Conservation (phyloP, 2,113 vertebrate species). For the Anser brachyrhynchus region DNA sequence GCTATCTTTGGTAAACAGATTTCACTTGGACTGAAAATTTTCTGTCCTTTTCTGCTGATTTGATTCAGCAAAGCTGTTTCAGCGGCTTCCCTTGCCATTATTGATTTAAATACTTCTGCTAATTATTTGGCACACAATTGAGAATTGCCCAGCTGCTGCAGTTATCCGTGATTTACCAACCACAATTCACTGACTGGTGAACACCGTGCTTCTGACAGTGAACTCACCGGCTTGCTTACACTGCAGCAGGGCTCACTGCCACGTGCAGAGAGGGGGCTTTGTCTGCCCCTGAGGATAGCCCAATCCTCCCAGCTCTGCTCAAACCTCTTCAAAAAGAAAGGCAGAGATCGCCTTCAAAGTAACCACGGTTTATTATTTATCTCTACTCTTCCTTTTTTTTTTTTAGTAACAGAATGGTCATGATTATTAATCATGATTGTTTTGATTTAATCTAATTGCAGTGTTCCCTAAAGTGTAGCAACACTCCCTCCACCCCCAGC, state of each 20-base stretch:
- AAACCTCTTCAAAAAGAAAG: slow-evolving; percentile 19
- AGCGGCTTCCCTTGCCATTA: not conserved
- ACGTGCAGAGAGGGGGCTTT: not conserved
- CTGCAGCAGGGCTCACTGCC: not conserved
- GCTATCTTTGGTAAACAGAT: not conserved
- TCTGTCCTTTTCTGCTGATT: not conserved
- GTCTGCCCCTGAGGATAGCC: not conserved
- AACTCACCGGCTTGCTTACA: not conserved
- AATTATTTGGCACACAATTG: not conserved
- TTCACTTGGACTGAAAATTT: not conserved
- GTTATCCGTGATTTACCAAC: slow-evolving; percentile 4
- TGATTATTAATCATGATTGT: slow-evolving; percentile 42
- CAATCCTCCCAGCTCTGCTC: not conserved
- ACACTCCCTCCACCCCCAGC: not conserved
- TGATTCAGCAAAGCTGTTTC: not conserved
- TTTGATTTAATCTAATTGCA: slow-evolving; percentile 44
- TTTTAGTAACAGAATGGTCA: slow-evolving; percentile 32
- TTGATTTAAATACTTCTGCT: not conserved
- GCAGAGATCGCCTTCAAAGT: not conserved
- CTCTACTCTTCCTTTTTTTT: slow-evolving; percentile 18
- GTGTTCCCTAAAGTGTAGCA: slow-evolving; percentile 16
- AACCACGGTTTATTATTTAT: not conserved
- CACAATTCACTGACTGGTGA: not conserved
- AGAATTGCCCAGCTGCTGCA: not conserved
- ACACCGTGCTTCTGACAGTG: not conserved